phyloP scores from a whole-genome alignment of 1,140 invertebrate genomes.

The Leptonema lineaticorne region DNA sequence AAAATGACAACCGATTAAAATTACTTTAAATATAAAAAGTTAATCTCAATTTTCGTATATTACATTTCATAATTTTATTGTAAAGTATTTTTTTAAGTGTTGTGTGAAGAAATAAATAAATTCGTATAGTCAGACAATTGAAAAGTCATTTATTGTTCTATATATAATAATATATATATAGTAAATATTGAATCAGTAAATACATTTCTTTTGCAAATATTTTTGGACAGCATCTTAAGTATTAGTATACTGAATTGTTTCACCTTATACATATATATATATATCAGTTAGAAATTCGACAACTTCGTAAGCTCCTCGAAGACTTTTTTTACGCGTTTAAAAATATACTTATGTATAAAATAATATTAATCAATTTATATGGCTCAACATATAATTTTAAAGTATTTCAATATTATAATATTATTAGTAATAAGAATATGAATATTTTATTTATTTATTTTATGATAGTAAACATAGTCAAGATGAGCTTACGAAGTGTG shows the following conservation, averaged over 20 bases:
- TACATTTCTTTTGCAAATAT: constrained; percentile 42
- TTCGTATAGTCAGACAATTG: constrained; percentile 34
- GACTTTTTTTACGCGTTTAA: no score
- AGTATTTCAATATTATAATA: no score
- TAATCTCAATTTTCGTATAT: not conserved
- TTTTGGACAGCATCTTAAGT: constrained; percentile 40
- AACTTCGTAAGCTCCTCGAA: not conserved
- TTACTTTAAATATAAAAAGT: not conserved
- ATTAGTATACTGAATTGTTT: constrained; percentile 41
- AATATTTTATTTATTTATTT: no score
- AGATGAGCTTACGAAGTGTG: not conserved
- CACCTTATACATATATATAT: constrained; percentile 27
- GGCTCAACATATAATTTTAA: no score
- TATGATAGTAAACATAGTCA: not conserved
- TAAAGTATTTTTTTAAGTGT: no score
- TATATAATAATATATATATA: constrained; percentile 33
- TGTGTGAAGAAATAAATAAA: constrained; percentile 15
- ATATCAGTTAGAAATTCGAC: constrained; percentile 28
- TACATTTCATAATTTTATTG: no score
- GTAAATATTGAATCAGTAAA: constrained; percentile 41
- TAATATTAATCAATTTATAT: no score
- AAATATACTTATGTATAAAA: no score
- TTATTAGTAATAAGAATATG: no score
- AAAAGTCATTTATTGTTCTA: constrained; percentile 32
- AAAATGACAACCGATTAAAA: constrained; percentile 42